phyloP scores from a whole-genome alignment of 2,888 invertebrate species.

The Galerucella calmariensis region DNA sequence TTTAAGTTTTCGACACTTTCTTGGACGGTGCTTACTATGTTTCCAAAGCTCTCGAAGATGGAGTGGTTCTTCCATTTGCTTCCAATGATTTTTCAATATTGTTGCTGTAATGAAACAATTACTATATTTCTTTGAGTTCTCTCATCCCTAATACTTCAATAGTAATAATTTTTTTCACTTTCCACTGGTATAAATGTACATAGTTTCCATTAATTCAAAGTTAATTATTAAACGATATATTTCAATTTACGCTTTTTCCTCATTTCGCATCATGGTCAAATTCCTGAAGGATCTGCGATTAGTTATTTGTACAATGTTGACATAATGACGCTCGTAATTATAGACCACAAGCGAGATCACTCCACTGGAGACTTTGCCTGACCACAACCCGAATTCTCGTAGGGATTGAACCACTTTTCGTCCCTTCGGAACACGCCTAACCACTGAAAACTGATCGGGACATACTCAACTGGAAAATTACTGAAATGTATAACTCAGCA shows the following conservation, averaged over 20 bases:
- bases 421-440: conserved; percentile 37
- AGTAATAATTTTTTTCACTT: too few species aligned
- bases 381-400: conserved; percentile 45
- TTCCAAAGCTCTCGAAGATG: too few species aligned
- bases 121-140: too few species aligned
- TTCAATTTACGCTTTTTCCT: not conserved
- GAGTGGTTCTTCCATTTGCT: too few species aligned
- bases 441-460: conserved; percentile 41
- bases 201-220: too few species aligned
- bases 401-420: conserved; percentile 40
- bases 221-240: not conserved
- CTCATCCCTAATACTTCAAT: too few species aligned
- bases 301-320: conserved; percentile 48
- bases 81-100: too few species aligned
- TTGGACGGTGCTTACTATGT: too few species aligned
- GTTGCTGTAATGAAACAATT: too few species aligned
- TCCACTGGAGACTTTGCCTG: conserved; percentile 40
- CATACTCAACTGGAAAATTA: conserved; percentile 48
- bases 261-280: not conserved
- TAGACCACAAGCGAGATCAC: conserved; percentile 41
- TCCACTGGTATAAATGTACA: too few species aligned
- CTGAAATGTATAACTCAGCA: conserved; percentile 22
- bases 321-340: conserved; percentile 51
- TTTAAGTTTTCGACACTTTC: not conserved
- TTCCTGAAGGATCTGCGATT: conserved; percentile 29